Evolutionary conservation across 1,140 invertebrate species (phyloP), one percentile per base, ranked within the genome.

Genomic region (Drosophila prosaltans): DNA sequence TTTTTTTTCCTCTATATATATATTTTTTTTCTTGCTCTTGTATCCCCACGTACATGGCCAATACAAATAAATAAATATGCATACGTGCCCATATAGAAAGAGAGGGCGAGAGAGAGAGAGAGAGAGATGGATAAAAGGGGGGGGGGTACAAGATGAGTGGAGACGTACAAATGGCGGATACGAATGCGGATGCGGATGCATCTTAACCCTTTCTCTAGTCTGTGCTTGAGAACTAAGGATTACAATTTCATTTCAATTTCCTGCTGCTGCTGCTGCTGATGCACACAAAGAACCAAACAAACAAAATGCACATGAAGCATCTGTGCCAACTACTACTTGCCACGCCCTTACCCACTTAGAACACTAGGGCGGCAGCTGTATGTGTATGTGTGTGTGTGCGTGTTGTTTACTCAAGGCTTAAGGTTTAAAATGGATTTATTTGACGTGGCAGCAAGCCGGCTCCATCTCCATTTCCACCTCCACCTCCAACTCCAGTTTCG

Each of bases 231-330:
- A 69, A 84, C 69, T 80, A 80, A 72, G 77, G 80, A 84, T 84
- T 84, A 84, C 76, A 84, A 82, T 84, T 84, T 82, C 68, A 84
- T 82, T 84, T 84, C 81, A 80, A 82, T 84, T 84, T 82, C 72
- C 77, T 81, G 71, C 75, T 79, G 73, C 72, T 78, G 3, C 36
- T 60, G 58, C 16, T 28, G 30, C 67, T 79, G 65, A 64, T 70
- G 61, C 63, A 78, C 55, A 57, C 59, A 72, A 66, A 62, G 75
- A 64, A 69, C 60, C 75, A 70, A 63, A 80, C 74, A 81, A 74
- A 69, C 73, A 71, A 73, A 80, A 72, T 77, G 69, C 72, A 73
- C 72, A 73, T 70, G 36, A 64, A 63, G 65, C 63, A 72, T 64
- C 71, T 64, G 61, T 59, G 65, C 68, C 32, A 72, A 65, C 71